Evolutionary conservation across 2,888 invertebrate species (phyloP).

Genomic region (Craniophora ligustri): DNA sequence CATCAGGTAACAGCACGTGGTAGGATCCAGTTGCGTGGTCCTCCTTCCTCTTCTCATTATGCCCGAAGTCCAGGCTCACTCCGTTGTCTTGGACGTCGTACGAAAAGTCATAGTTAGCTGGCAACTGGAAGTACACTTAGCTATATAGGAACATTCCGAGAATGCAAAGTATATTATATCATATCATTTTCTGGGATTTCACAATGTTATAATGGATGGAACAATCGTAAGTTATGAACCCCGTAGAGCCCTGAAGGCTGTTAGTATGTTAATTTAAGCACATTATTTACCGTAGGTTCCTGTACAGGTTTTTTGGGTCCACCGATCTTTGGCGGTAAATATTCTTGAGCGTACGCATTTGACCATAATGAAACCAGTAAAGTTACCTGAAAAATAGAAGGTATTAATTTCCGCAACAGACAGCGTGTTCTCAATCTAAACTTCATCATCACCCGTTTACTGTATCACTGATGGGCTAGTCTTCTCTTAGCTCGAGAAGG

Average conservation of each 20-base stretch:
- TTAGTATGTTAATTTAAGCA: no score
- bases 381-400: constrained; percentile 67
- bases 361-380: constrained; percentile 75
- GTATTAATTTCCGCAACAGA: background rate
- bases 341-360: constrained; percentile 77
- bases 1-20: constrained; percentile 90
- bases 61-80: constrained; percentile 89
- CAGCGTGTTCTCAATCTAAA: no score
- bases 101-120: constrained; percentile 90
- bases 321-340: constrained; percentile 85
- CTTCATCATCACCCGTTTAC: no score
- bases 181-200: no score
- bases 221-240: no score
- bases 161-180: no score
- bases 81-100: constrained; percentile 90
- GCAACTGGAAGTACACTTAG: constrained; percentile 76
- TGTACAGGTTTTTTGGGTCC: constrained; percentile 67
- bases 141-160: background rate
- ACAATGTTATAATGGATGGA: no score
- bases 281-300: constrained; percentile 75
- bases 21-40: constrained; percentile 90
- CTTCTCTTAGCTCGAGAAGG: no score
- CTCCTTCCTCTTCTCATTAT: constrained; percentile 90
- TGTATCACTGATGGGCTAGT: no score
- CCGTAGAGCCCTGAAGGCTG: no score